A percentile compares a stretch with the other conserved stretches of the same genome.
These are phyloP conservation scores for Coptotermes formosanus DNA, from an alignment of 1,140 invertebrate species.

Conservation along the genomic window DNA sequence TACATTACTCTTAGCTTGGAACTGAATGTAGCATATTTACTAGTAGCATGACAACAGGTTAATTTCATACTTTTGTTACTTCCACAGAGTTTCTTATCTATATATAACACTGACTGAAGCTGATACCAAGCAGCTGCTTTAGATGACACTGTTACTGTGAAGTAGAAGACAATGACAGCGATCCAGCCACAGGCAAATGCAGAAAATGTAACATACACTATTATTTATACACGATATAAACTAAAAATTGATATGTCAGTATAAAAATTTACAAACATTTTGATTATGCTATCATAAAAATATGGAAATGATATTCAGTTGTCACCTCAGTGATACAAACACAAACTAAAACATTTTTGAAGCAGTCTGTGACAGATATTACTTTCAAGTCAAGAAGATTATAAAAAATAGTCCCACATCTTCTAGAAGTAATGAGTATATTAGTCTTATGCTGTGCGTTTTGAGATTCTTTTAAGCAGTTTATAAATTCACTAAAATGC, in stretches of 20 bases:
- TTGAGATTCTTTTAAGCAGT: neutral
- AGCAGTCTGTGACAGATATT: neutral
- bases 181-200: neutral
- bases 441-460: neutral
- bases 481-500: neutral
- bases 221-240: neutral
- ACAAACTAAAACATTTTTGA: neutral
- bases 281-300: neutral
- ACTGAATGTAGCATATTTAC: too few species aligned
- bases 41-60: too few species aligned
- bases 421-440: neutral
- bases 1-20: too few species aligned
- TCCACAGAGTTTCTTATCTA: neutral
- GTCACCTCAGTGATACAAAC: neutral
- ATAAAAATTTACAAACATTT: neutral
- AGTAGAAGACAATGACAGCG: neutral
- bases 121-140: neutral
- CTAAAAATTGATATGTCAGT: neutral
- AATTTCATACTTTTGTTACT: neutral
- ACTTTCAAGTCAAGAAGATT: neutral
- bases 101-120: neutral
- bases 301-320: neutral
- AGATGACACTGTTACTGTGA: neutral
- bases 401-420: neutral
- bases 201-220: neutral